These are phyloP conservation scores for Sprattus sprattus DNA, from an alignment of 2,113 vertebrate species.

Conservation along the genomic window DNA sequence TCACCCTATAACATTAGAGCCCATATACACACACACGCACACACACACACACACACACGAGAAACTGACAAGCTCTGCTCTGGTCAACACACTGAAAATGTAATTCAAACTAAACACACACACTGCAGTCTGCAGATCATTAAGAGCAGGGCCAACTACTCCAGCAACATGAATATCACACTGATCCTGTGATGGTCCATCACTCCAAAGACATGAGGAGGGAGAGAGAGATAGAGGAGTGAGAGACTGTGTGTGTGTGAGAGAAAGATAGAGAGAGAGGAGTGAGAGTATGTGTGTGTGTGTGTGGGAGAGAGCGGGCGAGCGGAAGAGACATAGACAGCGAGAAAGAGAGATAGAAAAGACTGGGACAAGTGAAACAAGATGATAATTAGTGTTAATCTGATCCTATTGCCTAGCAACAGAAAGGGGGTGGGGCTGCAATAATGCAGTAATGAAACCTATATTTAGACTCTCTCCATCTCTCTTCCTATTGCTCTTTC, in stretches of 20 bases:
- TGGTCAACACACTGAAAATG: neutral
- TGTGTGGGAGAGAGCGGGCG: neutral
- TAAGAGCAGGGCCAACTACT: neutral
- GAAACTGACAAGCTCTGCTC: too few species aligned
- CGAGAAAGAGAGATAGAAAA: constrained; percentile 35
- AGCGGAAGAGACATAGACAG: too few species aligned
- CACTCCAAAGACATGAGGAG: too few species aligned
- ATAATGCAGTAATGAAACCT: constrained; percentile 52
- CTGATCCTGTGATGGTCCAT: too few species aligned
- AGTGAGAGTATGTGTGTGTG: too few species aligned
- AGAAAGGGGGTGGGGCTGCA: constrained; percentile 35
- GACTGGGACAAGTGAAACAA: constrained; percentile 50
- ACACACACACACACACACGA: neutral
- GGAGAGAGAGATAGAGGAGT: constrained; percentile 3
- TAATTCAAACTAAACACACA: neutral
- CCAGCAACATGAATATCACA: too few species aligned
- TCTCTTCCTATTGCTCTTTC: constrained; percentile 8
- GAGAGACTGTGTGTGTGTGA: neutral
- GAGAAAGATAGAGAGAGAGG: neutral
- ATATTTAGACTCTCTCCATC: constrained; percentile 54
- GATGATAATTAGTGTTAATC: constrained; percentile 61
- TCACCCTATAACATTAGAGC: too few species aligned
- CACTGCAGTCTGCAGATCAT: too few species aligned
- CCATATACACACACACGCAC: neutral
- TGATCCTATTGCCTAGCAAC: constrained; percentile 59